A percentile compares a stretch with the other conserved stretches of the same genome.
These are phyloP conservation scores for Crenuchus spilurus DNA, from an alignment of 2,797 vertebrate species.

Conservation along the genomic window DNA sequence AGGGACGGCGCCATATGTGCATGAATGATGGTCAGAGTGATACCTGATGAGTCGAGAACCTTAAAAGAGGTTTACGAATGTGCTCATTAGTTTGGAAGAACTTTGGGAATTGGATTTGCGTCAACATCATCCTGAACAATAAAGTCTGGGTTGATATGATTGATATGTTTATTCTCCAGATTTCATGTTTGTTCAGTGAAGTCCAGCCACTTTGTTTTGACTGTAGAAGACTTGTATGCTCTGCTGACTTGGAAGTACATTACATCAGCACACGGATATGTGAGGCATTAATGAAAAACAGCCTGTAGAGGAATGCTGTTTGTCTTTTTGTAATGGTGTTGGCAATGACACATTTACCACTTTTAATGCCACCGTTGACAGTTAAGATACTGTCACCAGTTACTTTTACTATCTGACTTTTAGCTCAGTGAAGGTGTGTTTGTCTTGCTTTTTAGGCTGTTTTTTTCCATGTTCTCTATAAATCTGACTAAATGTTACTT, in stretches of 20 bases:
- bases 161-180: too few species aligned
- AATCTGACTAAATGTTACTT: slow-evolving; percentile 38
- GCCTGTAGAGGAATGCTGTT: slow-evolving; percentile 14
- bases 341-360: background rate
- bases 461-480: background rate
- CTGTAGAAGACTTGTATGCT: slow-evolving; percentile 17
- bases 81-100: background rate
- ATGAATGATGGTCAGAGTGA: slow-evolving; percentile 9
- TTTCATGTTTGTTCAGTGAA: background rate
- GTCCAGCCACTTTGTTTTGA: background rate
- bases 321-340: background rate
- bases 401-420: background rate
- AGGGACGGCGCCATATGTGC: background rate
- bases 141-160: background rate
- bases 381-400: background rate
- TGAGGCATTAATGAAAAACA: slow-evolving; percentile 41
- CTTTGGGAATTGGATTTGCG: background rate
- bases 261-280: slow-evolving; percentile 44
- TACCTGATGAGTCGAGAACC: background rate
- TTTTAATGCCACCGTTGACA: background rate
- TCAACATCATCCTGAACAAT: background rate
- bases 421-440: background rate
- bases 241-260: slow-evolving; percentile 9
- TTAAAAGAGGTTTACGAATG: background rate
- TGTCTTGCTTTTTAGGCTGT: background rate